Evolutionary conservation across 2,888 invertebrate genomes (phyloP), one percentile per base, ranked within the genome.

Genomic region (Tenthredo livida): DNA sequence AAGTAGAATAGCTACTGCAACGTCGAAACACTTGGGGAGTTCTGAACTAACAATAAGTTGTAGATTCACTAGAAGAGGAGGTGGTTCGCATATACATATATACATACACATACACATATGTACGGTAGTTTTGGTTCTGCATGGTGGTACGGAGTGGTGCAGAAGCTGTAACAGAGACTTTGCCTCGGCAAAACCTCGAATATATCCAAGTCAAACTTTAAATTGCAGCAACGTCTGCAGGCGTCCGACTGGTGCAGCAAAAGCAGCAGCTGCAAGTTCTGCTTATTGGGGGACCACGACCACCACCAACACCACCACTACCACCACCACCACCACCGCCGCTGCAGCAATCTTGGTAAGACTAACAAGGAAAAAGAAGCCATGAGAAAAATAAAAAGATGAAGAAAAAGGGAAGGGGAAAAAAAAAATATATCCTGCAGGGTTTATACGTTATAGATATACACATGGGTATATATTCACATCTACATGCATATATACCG

Each of bases 191-290:
- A 65, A 80, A 58, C 65, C 80, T 80, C 80, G 33, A 77, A 73
- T 77, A 54, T 40, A 61, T 65, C 67, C 83, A 67, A 67, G 47
- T 67, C 83, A 67, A 83, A 83, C 83, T 83, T 83, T 83, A 83
- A 83, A 83, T 83, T 83, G 83, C 17, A n/a, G 83, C 6, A 83
- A 50, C 67, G 83, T 80, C 80, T 80, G 80, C 77, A n/a, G 37
- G 40, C 47, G 40, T 80, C 33, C 61, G 33, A 80, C 80, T 47
- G 15, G 6, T 61, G 61, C 25, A 12, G 61, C 25, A 61, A 21
- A 21, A 33, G 67, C 67, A 67, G 67, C 67, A 17, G 29, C 67
- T 33, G 77, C 54, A 33, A n/a, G 77, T 29, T 50, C 77, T 77
- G 77, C 77, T 77, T 77, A 54, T 77, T 77, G 77, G 77, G 37